phyloP scores from a whole-genome alignment of 2,797 vertebrate species.

The Oryzias sinensis region DNA sequence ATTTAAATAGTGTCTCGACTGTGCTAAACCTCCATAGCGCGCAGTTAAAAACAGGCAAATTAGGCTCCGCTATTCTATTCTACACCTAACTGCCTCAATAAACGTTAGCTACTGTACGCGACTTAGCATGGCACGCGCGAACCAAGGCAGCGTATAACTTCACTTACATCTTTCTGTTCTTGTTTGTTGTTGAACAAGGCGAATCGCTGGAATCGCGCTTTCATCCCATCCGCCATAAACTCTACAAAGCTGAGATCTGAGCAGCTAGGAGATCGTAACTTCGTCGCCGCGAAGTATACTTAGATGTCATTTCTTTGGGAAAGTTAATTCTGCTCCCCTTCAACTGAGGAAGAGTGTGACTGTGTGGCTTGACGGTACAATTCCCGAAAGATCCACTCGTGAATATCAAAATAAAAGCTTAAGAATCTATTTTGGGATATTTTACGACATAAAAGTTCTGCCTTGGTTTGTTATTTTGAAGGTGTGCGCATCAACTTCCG shows the following conservation, averaged over 20 bases:
- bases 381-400: not conserved
- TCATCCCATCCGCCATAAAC: conserved; percentile 79
- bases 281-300: conserved; percentile 21
- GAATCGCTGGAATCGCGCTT: conserved; percentile 78
- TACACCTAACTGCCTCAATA: not conserved
- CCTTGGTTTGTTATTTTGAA: conserved; percentile 51
- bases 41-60: too few relatives aligned
- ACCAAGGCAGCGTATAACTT: conserved; percentile 27
- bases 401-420: conserved; percentile 41
- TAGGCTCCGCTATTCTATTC: too few relatives aligned
- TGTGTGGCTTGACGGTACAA: not conserved
- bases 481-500: not conserved
- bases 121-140: conserved; percentile 38
- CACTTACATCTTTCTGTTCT: conserved; percentile 78
- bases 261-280: not conserved
- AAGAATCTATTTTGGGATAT: too few relatives aligned
- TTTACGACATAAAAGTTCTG: too few relatives aligned
- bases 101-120: conserved; percentile 40
- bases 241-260: conserved; percentile 20
- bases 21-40: too few relatives aligned
- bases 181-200: conserved; percentile 78
- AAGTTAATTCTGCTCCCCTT: conserved; percentile 50
- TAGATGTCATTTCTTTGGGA: conserved; percentile 47
- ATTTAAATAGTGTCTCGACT: too few relatives aligned
- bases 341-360: conserved; percentile 19